Percentiles rank a stretch among this genome's conserved stretches.
These are phyloP conservation scores for Triops longicaudatus DNA, from an alignment of 1,140 invertebrate genomes.

Conservation along the genomic window DNA sequence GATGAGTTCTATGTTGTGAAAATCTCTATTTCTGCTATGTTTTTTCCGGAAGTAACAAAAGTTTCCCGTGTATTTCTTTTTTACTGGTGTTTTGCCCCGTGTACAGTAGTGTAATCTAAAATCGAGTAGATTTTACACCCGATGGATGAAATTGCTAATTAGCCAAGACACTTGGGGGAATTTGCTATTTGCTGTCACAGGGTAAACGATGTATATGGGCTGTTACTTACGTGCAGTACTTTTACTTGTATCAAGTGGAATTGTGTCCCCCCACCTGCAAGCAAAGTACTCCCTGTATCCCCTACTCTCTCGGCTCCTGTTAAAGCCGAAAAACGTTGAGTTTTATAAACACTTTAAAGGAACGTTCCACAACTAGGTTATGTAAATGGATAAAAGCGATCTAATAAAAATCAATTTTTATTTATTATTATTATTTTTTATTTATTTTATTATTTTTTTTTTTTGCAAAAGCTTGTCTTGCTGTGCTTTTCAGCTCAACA, in stretches of 20 bases:
- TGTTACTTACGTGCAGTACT: not conserved
- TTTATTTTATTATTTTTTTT: no score
- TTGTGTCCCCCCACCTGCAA: not conserved
- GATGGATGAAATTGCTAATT: conserved; percentile 1
- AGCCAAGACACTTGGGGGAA: not conserved
- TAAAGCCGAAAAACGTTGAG: not conserved
- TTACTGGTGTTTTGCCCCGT: not conserved
- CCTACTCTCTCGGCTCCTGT: not conserved
- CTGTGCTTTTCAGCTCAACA: no score
- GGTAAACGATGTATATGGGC: not conserved
- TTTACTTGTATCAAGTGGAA: conserved; percentile 2
- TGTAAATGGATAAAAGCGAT: not conserved
- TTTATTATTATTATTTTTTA: not conserved
- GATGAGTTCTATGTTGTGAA: not conserved
- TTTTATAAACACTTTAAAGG: not conserved
- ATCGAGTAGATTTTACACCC: not conserved
- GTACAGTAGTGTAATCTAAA: not conserved
- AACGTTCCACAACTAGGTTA: not conserved
- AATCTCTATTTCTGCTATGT: not conserved
- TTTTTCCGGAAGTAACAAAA: not conserved
- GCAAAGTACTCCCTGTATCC: not conserved
- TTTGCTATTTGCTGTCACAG: conserved; percentile 7
- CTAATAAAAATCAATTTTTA: not conserved
- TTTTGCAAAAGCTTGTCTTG: no score
- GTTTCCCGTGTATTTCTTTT: not conserved